phyloP scores from a whole-genome alignment of 1,140 invertebrate species.

The Oreohelix idahoensis region DNA sequence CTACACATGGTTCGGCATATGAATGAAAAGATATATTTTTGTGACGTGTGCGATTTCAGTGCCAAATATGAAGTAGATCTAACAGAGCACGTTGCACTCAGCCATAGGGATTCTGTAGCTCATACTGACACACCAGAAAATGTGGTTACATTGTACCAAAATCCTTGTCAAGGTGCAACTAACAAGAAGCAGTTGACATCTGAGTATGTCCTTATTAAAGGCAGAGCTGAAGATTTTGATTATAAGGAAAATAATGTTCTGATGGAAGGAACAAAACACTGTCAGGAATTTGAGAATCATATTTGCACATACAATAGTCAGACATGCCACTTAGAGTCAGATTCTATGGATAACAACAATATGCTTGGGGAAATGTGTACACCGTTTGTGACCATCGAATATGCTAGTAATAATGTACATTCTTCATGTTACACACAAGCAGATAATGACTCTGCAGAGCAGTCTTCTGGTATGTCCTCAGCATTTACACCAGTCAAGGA shows the following conservation, averaged over 20 bases:
- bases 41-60: neutral
- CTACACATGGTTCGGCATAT: slow-evolving; percentile 15
- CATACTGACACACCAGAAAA: neutral
- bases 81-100: neutral
- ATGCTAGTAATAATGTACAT: neutral
- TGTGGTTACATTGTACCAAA: neutral
- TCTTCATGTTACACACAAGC: neutral
- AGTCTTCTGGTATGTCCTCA: neutral
- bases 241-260: neutral
- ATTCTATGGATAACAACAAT: neutral
- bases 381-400: neutral
- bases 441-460: neutral
- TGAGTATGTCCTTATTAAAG: neutral
- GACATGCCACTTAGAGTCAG: no score
- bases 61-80: neutral
- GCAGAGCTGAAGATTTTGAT: neutral
- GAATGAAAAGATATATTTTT: slow-evolving; percentile 14
- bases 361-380: neutral
- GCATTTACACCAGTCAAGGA: neutral
- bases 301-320: no score
- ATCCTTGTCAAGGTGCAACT: neutral
- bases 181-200: neutral
- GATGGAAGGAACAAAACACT: no score
- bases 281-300: no score
- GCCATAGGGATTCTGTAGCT: neutral